phyloP scores from a whole-genome alignment of 2,888 invertebrate genomes.

The Auanema freiburgensis region DNA sequence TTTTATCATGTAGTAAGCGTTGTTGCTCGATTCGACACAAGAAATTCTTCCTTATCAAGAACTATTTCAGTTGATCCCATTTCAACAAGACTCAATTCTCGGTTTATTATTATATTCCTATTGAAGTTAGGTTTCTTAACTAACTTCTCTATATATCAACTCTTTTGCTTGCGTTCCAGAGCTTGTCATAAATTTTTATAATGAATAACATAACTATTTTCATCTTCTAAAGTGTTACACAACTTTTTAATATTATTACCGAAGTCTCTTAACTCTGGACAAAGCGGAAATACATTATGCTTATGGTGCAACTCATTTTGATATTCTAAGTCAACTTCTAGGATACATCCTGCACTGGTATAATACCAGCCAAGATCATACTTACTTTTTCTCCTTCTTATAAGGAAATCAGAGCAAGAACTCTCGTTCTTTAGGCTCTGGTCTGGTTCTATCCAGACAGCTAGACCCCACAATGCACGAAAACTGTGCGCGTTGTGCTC shows the following conservation, averaged over 20 bases:
- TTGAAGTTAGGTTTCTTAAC: slow-evolving; percentile 35
- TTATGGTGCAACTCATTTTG: slow-evolving; percentile 62
- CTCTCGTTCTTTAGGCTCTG: no score
- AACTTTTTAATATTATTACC: slow-evolving; percentile 31
- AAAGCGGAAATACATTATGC: slow-evolving; percentile 61
- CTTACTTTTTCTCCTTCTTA: no score
- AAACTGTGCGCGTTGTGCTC: no score
- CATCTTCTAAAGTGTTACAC: slow-evolving; percentile 34
- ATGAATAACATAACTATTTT: slow-evolving; percentile 40
- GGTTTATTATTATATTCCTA: slow-evolving; percentile 30
- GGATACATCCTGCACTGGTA: slow-evolving; percentile 64
- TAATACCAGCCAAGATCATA: no score
- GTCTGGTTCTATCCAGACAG: no score
- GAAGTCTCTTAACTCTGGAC: slow-evolving; percentile 34
- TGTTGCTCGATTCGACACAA: no score
- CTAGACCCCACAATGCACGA: no score
- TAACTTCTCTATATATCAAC: slow-evolving; percentile 29
- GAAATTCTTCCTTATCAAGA: no score
- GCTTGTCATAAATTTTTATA: slow-evolving; percentile 28
- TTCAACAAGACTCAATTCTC: slow-evolving; percentile 31
- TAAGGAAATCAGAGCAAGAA: no score
- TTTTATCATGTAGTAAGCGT: no score
- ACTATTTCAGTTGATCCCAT: slow-evolving; percentile 32
- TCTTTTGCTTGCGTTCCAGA: no score
- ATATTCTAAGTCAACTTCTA: slow-evolving; percentile 67